Conservation (phyloP, 2,797 vertebrate species). For the Chanos chanos region DNA sequence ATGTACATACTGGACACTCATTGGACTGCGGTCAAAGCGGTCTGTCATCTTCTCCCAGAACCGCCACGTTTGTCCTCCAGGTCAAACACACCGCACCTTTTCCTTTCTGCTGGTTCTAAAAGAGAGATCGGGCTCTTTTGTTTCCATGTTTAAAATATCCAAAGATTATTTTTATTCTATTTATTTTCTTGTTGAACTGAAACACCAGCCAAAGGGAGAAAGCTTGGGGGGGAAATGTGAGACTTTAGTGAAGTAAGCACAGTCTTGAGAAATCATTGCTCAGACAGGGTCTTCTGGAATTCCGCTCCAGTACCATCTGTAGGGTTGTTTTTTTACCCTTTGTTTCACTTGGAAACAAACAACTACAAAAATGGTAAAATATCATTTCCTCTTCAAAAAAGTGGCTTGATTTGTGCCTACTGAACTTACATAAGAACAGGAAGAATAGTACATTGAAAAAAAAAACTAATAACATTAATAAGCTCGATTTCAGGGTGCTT, state of each 20-base stretch:
- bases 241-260: slow-evolving; percentile 18
- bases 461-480: too few relatives aligned
- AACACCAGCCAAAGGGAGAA: slow-evolving; percentile 59
- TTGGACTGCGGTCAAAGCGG: slow-evolving; percentile 42
- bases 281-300: not conserved
- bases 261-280: slow-evolving; percentile 26
- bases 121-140: slow-evolving; percentile 28
- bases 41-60: slow-evolving; percentile 38
- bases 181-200: slow-evolving; percentile 66
- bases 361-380: not conserved
- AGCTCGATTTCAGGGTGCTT: slow-evolving; percentile 25
- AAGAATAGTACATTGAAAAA: not conserved
- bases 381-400: not conserved
- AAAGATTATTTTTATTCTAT: slow-evolving; percentile 70
- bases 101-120: slow-evolving; percentile 22
- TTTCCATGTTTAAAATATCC: slow-evolving; percentile 50
- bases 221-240: not conserved
- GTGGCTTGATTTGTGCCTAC: not conserved
- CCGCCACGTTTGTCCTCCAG: slow-evolving; percentile 54
- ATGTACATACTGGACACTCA: slow-evolving; percentile 47
- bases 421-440: slow-evolving; percentile 8
- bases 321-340: too few relatives aligned
- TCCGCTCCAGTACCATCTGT: too few relatives aligned
- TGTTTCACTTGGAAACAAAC: too few relatives aligned
- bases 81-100: slow-evolving; percentile 25